Evolutionary conservation across 2,797 vertebrate species (phyloP), one percentile per base, ranked within the genome.

Genomic region (Oreochromis mossambicus): DNA sequence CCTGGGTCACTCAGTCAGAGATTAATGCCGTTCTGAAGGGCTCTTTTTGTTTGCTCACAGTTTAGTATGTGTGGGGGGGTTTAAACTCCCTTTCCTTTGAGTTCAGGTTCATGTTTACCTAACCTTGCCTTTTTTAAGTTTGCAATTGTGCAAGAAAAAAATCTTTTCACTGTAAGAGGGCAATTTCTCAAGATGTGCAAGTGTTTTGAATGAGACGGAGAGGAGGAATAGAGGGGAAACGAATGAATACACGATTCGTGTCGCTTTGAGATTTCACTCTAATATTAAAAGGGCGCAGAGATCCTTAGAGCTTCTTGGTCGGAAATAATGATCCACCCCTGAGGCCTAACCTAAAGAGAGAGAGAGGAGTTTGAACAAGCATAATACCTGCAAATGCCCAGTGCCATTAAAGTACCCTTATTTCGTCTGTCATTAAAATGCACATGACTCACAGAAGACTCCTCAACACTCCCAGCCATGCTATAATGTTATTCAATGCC

Each of bases 211-310:
- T 82, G 81, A 85, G 61, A 46, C 26, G 3, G 46, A 58, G 29
- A 79, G 13, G 58, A 51, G 54, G 66, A 77, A 46, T 3, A 6
- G 34, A 77, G 86, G 90, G 87, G 83, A 81, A 70, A 41, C 32
- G 55, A 90, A 86, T 90, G 80, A 86, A 92, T 87, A 66, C 73
- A 86, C 80, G 58, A 88, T 86, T 91, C 79, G 85, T 86, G 86
- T 89, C 46, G n/a, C 80, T 92, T 87, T 87, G 82, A 88, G 89
- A 87, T 91, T 92, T 92, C 77, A 78, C 83, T 91, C 63, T 86
- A 84, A 87, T 93, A 92, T 89, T 92, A 84, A 95, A 90, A 94
- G 91, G 87, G 83, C 78, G 36, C 68, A 70, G 77, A 68, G 84
- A 86, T 87, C 80, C 78, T 87, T 66, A 43, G 79, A 91, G 87